Evolutionary conservation across 2,797 vertebrate genomes (phyloP).

Genomic region (Buphagus erythrorhynchus): DNA sequence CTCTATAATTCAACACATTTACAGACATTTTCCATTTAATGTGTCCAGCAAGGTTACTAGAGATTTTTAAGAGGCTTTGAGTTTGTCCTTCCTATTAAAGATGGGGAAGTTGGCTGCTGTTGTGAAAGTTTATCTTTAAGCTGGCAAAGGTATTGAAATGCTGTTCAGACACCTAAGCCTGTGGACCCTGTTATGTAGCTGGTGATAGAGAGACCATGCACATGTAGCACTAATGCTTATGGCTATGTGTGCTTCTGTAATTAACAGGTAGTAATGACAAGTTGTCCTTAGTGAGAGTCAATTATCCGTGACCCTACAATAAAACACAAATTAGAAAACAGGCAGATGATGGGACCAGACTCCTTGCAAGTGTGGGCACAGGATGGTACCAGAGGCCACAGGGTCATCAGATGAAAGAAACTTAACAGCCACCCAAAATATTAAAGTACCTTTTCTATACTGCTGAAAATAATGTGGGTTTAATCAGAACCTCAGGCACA

Average conservation of each 20-base stretch:
- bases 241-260: not conserved
- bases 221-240: fast-evolving
- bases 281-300: not conserved
- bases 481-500: not conserved
- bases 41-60: not conserved
- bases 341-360: not conserved
- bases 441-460: not conserved
- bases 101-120: not conserved
- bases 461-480: not conserved
- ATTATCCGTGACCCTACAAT: not conserved
- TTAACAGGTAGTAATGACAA: not conserved
- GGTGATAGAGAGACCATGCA: fast-evolving
- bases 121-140: not conserved
- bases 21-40: not conserved
- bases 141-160: not conserved
- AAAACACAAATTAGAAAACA: not conserved
- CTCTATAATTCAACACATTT: not conserved
- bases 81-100: not conserved
- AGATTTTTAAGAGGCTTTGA: not conserved
- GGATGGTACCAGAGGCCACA: not conserved
- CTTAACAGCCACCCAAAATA: not conserved
- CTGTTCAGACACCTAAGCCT: not conserved
- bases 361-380: not conserved
- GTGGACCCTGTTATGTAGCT: not conserved
- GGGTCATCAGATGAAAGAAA: not conserved